Evolutionary conservation across 2,888 invertebrate genomes (phyloP), one percentile per base, ranked within the genome.

Genomic region (Plagodis pulveraria): DNA sequence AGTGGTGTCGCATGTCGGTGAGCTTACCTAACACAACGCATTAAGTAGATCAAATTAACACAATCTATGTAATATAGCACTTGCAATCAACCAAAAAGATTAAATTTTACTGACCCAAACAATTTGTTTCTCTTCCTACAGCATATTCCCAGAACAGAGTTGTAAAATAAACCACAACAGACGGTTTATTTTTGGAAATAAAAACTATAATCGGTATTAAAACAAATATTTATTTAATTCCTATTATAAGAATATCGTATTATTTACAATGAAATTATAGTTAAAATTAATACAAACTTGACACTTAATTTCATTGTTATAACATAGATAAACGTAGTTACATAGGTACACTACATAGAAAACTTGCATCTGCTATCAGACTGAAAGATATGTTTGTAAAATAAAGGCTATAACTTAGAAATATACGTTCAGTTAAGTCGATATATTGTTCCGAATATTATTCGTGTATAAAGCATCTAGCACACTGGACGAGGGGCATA

Each of bases 181-280:
- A 45, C n/a, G n/a, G 8, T 42, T 41, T 5, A 36, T 11, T n/a
- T n/a, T n/a, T 54, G 53, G 50, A 46, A 63, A 66, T 59, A 40
- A 65, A 67, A 68, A 67, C 62, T 50, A 62, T 57, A 63, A 66
- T 63, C 53, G 79, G 83, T 89, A 90, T 91, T 91, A 89, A 92
- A 91, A 90, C 90, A 92, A 90, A 87, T 89, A 88, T 91, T 90
- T 91, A 90, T 90, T 91, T 87, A 86, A 83, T 87, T 87, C 84
- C 86, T 89, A 67, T 58, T 65, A 85, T 86, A 90, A 88, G 86
- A 87, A 87, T 90, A 90, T 88, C 87, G 81, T 89, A 89, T 87
- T 90, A 91, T 92, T 87, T 89, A 91, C 91, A 91, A 92, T 91
- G 91, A 91, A 90, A 91, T 90, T 86, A 87, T 79, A 84, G 84